These are phyloP conservation scores for Sturnira hondurensis DNA, from an alignment of 2,113 vertebrate genomes.

Conservation along the genomic window DNA sequence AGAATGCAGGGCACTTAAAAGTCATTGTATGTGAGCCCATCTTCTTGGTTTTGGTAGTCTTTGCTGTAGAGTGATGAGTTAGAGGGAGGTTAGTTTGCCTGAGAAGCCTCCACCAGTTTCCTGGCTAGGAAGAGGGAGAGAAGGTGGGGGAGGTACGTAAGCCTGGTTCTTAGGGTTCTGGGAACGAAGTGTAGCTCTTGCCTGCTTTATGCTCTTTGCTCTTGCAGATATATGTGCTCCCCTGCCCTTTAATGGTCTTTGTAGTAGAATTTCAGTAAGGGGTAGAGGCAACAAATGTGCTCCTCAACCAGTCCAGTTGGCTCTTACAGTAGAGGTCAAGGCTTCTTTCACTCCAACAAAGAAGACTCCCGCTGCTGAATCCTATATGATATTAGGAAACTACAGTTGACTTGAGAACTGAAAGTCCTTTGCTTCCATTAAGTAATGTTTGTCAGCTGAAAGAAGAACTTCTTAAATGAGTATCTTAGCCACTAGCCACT, in stretches of 20 bases:
- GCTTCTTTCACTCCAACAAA: background rate
- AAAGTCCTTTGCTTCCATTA: background rate
- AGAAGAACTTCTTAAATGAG: conserved; percentile 22
- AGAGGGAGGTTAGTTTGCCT: background rate
- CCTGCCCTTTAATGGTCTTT: background rate
- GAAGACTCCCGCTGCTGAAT: background rate
- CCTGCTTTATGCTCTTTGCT: background rate
- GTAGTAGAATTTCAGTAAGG: background rate
- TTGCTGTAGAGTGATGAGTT: background rate
- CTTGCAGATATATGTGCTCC: background rate
- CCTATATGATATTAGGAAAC: background rate
- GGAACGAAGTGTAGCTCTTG: background rate
- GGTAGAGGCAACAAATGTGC: background rate
- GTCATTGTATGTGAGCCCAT: background rate
- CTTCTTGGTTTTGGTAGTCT: conserved; percentile 7
- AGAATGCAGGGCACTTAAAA: background rate
- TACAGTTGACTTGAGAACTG: background rate
- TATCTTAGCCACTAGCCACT: background rate
- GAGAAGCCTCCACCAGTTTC: background rate
- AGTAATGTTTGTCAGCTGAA: background rate
- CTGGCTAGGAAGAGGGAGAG: background rate
- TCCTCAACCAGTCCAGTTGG: background rate
- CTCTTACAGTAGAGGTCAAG: conserved; percentile 4
- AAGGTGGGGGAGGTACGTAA: background rate
- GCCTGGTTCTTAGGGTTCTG: background rate